Conservation (phyloP, 2,797 vertebrate species). For the Takifugu ocellatus region DNA sequence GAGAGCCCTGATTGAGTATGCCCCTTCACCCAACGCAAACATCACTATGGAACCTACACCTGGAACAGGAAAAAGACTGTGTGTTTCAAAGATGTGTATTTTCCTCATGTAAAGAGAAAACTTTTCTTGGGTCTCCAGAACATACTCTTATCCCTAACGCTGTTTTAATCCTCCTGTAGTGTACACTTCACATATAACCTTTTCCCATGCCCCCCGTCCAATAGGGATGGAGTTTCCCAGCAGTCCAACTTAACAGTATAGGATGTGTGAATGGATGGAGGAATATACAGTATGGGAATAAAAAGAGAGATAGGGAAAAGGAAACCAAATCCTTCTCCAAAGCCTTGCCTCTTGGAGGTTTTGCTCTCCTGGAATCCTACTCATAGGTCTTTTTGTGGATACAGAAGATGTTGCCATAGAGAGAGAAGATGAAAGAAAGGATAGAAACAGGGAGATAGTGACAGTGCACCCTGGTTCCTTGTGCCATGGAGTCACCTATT, state of each 20-base stretch:
- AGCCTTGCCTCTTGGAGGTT: conserved; percentile 35
- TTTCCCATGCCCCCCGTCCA: conserved; percentile 48
- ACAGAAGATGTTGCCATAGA: conserved; percentile 20
- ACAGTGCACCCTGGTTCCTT: conserved; percentile 44
- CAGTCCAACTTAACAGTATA: conserved; percentile 25
- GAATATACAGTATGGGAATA: conserved; percentile 25
- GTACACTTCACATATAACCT: conserved; percentile 22
- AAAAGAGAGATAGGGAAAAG: conserved; percentile 19
- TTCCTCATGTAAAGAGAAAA: too few relatives aligned
- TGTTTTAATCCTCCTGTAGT: conserved; percentile 5
- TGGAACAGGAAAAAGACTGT: too few relatives aligned
- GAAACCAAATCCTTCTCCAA: conserved; percentile 38
- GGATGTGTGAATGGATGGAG: conserved; percentile 18
- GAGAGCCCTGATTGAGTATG: neutral
- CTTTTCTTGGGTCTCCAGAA: neutral
- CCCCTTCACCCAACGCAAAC: too few relatives aligned
- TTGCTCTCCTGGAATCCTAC: conserved; percentile 36
- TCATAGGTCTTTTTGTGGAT: conserved; percentile 40
- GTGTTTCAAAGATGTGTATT: too few relatives aligned
- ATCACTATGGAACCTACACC: too few relatives aligned
- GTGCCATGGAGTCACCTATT: conserved; percentile 40
- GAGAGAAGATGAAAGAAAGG: conserved; percentile 48
- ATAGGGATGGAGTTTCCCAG: conserved; percentile 20
- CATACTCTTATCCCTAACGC: neutral
- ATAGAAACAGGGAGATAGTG: conserved; percentile 42